Percentiles rank a stretch among this genome's conserved stretches.
Evolutionary conservation across 2,113 vertebrate species (phyloP).

Genomic region (Pongo abelii): DNA sequence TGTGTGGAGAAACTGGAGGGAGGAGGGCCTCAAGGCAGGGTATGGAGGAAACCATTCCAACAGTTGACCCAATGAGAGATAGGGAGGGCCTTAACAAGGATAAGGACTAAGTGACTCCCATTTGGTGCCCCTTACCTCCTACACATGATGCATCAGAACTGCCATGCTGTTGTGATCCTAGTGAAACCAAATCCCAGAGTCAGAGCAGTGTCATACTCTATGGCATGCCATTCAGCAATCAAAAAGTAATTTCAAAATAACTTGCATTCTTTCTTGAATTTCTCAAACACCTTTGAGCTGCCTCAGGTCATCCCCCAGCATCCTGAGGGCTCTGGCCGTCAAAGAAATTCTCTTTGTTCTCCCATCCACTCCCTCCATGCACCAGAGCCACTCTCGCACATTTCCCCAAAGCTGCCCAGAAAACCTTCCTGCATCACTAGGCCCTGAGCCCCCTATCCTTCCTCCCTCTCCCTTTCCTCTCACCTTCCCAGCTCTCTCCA

Average conservation of each 20-base stretch:
- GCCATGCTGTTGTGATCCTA: not conserved
- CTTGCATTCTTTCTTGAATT: not conserved
- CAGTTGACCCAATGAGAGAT: not conserved
- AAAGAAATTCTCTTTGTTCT: constrained; percentile 35
- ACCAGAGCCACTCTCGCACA: not conserved
- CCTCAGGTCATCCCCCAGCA: not conserved
- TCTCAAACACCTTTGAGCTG: not conserved
- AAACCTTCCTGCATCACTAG: not conserved
- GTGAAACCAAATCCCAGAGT: not conserved
- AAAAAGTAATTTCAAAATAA: not conserved
- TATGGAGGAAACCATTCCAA: not conserved
- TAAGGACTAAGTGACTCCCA: too few relatives aligned
- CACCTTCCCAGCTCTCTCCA: not conserved
- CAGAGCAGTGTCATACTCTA: not conserved
- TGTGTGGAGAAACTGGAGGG: not conserved
- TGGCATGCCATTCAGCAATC: not conserved
- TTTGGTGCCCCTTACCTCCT: not conserved
- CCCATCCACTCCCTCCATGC: not conserved
- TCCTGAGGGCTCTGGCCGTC: not conserved
- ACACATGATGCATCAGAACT: not conserved
- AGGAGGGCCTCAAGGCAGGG: not conserved
- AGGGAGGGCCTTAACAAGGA: not conserved
- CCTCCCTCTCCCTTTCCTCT: not conserved
- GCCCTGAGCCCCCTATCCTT: not conserved
- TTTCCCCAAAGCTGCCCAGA: not conserved